Evolutionary conservation across 2,888 invertebrate genomes (phyloP).

Genomic region (Machimus atricapillus): DNA sequence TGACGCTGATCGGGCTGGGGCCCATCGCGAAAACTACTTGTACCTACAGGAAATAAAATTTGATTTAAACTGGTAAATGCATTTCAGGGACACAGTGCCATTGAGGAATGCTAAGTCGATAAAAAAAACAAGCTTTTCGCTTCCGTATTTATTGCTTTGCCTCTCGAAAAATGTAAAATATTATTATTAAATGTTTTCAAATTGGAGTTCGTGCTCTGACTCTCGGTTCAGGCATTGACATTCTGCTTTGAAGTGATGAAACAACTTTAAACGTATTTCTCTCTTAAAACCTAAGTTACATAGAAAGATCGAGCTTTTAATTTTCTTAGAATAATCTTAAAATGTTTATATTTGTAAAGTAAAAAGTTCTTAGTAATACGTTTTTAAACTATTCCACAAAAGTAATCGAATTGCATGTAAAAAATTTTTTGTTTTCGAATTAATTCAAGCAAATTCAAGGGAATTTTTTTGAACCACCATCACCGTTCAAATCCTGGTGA

Average conservation of each 20-base stretch:
- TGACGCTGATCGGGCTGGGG: not conserved
- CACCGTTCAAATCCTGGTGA: no score
- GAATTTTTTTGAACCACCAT: no score
- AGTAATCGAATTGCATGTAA: no score
- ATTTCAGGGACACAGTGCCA: not conserved
- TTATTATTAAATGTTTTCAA: not conserved
- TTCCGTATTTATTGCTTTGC: not conserved
- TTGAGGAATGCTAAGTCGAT: not conserved
- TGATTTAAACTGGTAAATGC: not conserved
- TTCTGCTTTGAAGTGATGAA: not conserved
- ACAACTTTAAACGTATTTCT: not conserved
- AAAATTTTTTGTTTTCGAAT: no score
- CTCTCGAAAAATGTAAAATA: not conserved
- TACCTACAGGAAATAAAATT: not conserved
- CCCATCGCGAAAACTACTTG: not conserved
- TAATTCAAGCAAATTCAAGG: no score
- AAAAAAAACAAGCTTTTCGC: not conserved
- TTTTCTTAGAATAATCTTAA: not conserved
- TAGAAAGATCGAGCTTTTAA: no score
- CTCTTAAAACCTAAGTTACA: not conserved
- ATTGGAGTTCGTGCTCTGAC: not conserved
- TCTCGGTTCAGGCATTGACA: not conserved
- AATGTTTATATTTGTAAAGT: not conserved
- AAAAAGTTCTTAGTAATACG: no score
- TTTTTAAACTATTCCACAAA: no score